Evolutionary conservation across 2,888 invertebrate species (phyloP).

Genomic region (Lucinisca nassula): DNA sequence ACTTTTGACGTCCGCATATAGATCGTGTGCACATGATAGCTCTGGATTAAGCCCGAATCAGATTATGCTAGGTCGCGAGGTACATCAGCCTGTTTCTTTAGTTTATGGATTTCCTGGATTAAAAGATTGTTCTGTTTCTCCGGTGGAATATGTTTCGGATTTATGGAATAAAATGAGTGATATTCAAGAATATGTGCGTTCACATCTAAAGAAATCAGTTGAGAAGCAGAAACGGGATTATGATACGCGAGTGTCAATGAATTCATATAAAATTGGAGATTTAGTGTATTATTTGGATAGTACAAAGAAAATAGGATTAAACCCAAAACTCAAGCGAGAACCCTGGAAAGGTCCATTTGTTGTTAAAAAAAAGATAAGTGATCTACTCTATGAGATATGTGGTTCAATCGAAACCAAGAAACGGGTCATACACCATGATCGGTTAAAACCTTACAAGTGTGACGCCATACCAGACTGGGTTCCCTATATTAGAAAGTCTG

Average conservation of each 20-base stretch:
- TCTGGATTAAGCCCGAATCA: neutral
- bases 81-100: neutral
- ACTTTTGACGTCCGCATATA: slow-evolving; percentile 18
- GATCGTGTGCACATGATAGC: slow-evolving; percentile 20
- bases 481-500: no score
- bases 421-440: no score
- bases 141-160: neutral
- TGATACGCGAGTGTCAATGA: neutral
- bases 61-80: neutral
- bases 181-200: neutral
- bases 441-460: no score
- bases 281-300: neutral
- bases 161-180: neutral
- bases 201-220: neutral
- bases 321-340: no score
- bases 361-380: no score
- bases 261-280: neutral
- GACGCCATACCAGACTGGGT: no score
- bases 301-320: neutral
- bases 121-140: neutral
- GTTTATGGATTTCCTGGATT: neutral
- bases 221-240: neutral
- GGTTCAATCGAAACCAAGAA: no score
- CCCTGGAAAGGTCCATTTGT: no score
- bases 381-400: no score